These are phyloP conservation scores for Fukomys damarensis DNA, from an alignment of 2,113 vertebrate species.

Conservation along the genomic window DNA sequence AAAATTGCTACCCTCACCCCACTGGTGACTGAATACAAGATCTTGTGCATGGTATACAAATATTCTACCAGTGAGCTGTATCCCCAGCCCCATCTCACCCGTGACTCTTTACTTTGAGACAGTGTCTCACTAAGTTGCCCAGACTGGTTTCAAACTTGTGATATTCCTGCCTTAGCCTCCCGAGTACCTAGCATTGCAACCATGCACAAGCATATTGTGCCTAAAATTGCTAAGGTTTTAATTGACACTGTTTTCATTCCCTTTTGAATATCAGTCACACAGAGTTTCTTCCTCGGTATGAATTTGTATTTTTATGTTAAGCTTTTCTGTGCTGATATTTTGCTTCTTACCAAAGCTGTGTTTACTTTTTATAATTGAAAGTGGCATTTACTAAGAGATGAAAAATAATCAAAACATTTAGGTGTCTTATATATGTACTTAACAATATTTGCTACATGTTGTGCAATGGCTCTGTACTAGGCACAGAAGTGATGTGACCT, in stretches of 20 bases:
- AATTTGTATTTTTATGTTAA: background rate
- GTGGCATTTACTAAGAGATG: background rate
- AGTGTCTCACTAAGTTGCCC: background rate
- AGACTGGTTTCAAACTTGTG: background rate
- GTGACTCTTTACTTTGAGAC: background rate
- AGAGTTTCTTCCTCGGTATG: background rate
- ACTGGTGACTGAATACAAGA: background rate
- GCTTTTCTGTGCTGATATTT: conserved; percentile 34
- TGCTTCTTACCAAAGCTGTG: background rate
- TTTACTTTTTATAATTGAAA: background rate
- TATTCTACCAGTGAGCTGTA: background rate
- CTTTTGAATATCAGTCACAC: background rate
- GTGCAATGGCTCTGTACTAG: background rate
- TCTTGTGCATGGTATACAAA: background rate
- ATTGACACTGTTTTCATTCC: background rate
- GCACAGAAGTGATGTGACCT: background rate
- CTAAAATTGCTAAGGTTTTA: background rate
- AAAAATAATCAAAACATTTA: background rate
- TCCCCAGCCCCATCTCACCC: background rate
- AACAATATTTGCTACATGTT: background rate
- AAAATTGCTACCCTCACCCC: background rate
- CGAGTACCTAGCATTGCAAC: background rate
- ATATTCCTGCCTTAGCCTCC: background rate
- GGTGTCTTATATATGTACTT: background rate
- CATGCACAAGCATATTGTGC: background rate